A percentile compares a stretch with the other conserved stretches of the same genome.
Evolutionary conservation across 2,888 invertebrate genomes (phyloP).

Genomic region (Monoplex corrugatus): DNA sequence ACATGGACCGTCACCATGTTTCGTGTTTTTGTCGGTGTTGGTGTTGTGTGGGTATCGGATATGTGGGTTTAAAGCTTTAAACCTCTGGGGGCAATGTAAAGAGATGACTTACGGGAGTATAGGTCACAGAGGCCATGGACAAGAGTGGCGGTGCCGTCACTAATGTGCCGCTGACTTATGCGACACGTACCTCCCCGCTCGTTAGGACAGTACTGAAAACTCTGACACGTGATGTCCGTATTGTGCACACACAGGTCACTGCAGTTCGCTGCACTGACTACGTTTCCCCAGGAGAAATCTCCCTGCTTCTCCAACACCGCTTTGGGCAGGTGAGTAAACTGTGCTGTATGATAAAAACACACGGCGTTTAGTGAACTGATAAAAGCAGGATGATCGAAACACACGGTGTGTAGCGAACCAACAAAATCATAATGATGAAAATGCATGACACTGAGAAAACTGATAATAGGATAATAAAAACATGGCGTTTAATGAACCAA

Average conservation of each 20-base stretch:
- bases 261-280: conserved; percentile 58
- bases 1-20: background rate
- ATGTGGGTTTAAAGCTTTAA: too few species aligned
- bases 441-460: too few species aligned
- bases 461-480: too few species aligned
- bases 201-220: conserved; percentile 68
- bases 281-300: conserved; percentile 57
- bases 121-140: conserved; percentile 61
- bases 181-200: conserved; percentile 58
- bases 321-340: conserved; percentile 65
- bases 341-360: conserved; percentile 58
- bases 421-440: too few species aligned
- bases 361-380: background rate
- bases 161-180: conserved; percentile 62
- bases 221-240: conserved; percentile 63
- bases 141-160: conserved; percentile 53
- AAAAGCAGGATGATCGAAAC: background rate
- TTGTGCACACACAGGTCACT: conserved; percentile 63
- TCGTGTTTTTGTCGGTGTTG: too few species aligned
- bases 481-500: background rate
- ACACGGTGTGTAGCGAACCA: background rate
- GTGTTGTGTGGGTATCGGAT: too few species aligned
- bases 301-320: conserved; percentile 61
- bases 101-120: conserved; percentile 65
- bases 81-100: too few species aligned